Percentiles rank a stretch among this genome's conserved stretches.
Evolutionary conservation across 2,888 invertebrate genomes (phyloP).

Genomic region (Dioctria linearis): DNA sequence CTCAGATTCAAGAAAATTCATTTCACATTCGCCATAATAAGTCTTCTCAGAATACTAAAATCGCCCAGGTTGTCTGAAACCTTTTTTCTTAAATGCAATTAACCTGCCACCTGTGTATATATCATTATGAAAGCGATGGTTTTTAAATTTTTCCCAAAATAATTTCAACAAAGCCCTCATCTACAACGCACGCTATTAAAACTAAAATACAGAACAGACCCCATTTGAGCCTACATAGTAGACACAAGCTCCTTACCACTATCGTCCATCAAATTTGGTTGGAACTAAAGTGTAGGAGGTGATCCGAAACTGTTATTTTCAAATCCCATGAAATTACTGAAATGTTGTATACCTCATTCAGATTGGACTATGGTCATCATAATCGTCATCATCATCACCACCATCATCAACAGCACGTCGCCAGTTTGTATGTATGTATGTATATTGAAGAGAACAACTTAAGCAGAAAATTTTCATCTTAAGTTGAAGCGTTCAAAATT

Average conservation of each 20-base stretch:
- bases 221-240: no score
- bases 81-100: not conserved
- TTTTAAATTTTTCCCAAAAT: not conserved
- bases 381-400: not conserved
- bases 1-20: no score
- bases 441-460: not conserved
- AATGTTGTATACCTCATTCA: no score
- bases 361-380: no score
- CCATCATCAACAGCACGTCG: not conserved
- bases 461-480: not conserved
- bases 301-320: not conserved
- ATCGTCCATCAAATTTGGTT: not conserved
- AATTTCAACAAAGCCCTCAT: constrained; percentile 3
- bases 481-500: not conserved
- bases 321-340: no score
- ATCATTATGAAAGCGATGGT: not conserved
- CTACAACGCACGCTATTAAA: not conserved
- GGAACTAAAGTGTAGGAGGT: not conserved
- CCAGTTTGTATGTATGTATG: no score
- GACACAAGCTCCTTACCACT: not conserved
- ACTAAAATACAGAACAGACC: no score
- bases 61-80: not conserved
- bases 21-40: not conserved
- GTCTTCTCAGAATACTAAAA: not conserved
- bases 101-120: not conserved